Evolutionary conservation across 1,140 invertebrate genomes (phyloP), one percentile per base, ranked within the genome.

Genomic region (Palaemon carinicauda): DNA sequence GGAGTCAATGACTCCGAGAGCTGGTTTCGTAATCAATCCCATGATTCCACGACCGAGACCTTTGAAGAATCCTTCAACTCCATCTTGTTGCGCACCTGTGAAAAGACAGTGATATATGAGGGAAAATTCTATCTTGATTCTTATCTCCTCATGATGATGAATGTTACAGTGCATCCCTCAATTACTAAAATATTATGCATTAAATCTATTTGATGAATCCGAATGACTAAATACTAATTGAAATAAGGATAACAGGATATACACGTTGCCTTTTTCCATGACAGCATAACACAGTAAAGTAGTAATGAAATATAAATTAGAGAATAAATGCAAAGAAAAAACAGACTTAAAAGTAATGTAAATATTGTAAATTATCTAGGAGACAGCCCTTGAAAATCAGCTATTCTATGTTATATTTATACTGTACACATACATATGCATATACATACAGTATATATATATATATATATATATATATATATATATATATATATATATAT

Each of bases 21-120:
- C 92, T 90, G 94, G 93, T 91, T 94, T 92, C 54, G 94, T 93
- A 87, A 95, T 91, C 75, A 94, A 90, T 74, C 93, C 92, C 88
- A 94, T 90, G 87, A 95, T 90, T 88, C 93, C 93, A 92, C 95
- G 93, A 78, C 94, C 94, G 89, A 95, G 90, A 12, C 94, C 94
- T 90, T 93, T 94, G 89, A 95, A 94, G 90, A 95, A 95, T 80
- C 94, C 94, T 91, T 94, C 94, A 14, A 94, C 93, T 73, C 94
- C 94, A 90, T 95, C 94, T 90, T 94, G 93, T 87, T 94, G 93
- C 71, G 93, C 93, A 90, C 93, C 94, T 95, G 85, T 14, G 91
- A 89, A 88, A 87, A 53, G 27, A 51, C 17, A 27, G 5, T 27
- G 5, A 14, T 3, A 0, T 69, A 10, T 27, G 4, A 10, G n/a